A percentile compares a stretch with the other conserved stretches of the same genome.
These are phyloP conservation scores for Siniperca chuatsi DNA, from an alignment of 2,113 vertebrate genomes.

Conservation along the genomic window DNA sequence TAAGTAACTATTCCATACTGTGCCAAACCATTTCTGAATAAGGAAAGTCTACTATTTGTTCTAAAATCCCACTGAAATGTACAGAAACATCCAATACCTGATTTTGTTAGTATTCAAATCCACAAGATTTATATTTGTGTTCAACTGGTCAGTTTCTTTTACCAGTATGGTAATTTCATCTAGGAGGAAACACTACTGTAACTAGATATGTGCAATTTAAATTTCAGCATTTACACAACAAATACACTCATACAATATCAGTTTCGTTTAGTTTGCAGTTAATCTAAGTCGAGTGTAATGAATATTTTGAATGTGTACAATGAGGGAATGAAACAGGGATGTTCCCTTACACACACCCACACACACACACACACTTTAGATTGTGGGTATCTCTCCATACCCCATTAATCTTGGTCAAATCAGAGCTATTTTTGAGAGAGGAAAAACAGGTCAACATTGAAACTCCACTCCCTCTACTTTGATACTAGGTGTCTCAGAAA, in stretches of 20 bases:
- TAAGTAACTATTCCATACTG: background rate
- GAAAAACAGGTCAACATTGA: constrained; percentile 84
- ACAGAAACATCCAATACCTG: background rate
- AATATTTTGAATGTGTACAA: constrained; percentile 20
- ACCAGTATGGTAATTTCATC: background rate
- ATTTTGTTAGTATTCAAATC: background rate
- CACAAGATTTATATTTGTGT: background rate
- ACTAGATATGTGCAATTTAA: background rate
- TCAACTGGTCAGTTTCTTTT: background rate
- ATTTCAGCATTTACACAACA: background rate
- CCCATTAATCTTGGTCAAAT: constrained; percentile 85
- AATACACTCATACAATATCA: background rate
- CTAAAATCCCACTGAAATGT: background rate
- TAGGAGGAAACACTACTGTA: background rate
- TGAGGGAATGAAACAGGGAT: constrained; percentile 65
- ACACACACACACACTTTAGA: constrained; percentile 59
- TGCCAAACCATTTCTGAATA: background rate
- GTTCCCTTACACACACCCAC: constrained; percentile 62
- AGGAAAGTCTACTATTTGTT: background rate
- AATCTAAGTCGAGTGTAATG: constrained; percentile 20
- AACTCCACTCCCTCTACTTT: constrained; percentile 71
- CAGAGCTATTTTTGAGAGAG: constrained; percentile 85
- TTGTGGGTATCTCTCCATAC: constrained; percentile 62
- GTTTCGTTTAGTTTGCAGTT: constrained; percentile 12
- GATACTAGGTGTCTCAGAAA: constrained; percentile 75